Percentiles rank a stretch among this genome's conserved stretches.
phyloP scores from a whole-genome alignment of 2,797 vertebrate species.

The Acanthurus leucopareius region DNA sequence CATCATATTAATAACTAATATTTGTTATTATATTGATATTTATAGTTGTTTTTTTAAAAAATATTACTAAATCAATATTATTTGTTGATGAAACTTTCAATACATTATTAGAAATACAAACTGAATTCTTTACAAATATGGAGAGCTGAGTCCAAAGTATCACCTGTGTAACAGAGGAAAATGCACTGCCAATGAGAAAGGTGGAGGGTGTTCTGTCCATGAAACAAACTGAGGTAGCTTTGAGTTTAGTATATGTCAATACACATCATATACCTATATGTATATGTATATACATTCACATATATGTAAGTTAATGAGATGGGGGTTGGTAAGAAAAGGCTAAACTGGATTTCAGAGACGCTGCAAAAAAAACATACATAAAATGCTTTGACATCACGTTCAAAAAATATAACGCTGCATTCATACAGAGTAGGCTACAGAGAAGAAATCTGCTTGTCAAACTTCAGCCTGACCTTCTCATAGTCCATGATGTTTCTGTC shows the following conservation, averaged over 20 bases:
- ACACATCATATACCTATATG: not conserved
- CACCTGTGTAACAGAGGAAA: not conserved
- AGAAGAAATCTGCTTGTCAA: conserved; percentile 2
- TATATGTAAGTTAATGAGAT: conserved; percentile 9
- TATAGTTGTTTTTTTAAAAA: too few species aligned
- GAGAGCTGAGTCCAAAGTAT: not conserved
- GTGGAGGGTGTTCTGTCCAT: conserved; percentile 34
- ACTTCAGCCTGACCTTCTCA: not conserved
- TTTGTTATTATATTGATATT: too few species aligned
- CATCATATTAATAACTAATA: too few species aligned
- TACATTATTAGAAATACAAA: not conserved
- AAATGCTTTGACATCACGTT: not conserved
- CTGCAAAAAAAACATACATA: conserved; percentile 10
- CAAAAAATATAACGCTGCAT: conserved; percentile 25
- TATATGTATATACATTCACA: not conserved
- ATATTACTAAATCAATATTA: not conserved
- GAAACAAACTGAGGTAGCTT: conserved; percentile 69
- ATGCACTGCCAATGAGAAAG: not conserved
- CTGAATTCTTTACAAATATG: conserved; percentile 6
- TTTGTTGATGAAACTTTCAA: not conserved
- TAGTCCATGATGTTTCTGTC: not conserved
- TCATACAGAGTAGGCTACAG: conserved; percentile 13
- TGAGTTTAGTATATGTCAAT: conserved; percentile 28
- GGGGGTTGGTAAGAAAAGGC: conserved; percentile 30
- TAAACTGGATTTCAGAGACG: conserved; percentile 26